These are phyloP conservation scores for Arrhamphus sclerolepis DNA, from an alignment of 2,797 vertebrate genomes.

Conservation along the genomic window DNA sequence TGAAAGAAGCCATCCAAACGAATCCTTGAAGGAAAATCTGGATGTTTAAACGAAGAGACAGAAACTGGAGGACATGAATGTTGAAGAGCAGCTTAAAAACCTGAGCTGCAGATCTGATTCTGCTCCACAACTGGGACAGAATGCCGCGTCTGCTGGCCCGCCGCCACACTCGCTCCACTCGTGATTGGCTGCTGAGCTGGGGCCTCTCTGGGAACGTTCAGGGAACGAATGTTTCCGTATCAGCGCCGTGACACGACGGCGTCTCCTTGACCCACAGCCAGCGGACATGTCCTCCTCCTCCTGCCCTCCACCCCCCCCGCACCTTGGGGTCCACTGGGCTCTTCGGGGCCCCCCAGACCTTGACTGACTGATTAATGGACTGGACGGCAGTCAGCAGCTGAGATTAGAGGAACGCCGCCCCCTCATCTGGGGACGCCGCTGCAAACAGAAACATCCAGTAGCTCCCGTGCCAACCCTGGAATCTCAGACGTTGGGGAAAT, in stretches of 20 bases:
- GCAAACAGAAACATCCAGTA: conserved; percentile 72
- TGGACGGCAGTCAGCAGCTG: conserved; percentile 78
- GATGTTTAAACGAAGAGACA: no score
- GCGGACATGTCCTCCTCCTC: conserved; percentile 31
- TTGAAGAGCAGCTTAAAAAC: background rate
- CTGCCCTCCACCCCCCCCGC: conserved; percentile 1
- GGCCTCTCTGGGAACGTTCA: conserved; percentile 15
- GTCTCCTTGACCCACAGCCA: conserved; percentile 72
- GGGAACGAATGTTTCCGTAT: conserved; percentile 38
- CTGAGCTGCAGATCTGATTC: background rate
- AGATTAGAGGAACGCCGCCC: conserved; percentile 75
- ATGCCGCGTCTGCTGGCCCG: conserved; percentile 3
- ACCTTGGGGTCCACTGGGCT: conserved; percentile 24
- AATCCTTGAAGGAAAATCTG: no score
- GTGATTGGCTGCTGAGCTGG: conserved; percentile 37
- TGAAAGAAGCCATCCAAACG: no score
- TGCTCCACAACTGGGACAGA: background rate
- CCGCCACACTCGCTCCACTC: conserved; percentile 12
- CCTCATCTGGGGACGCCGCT: conserved; percentile 62
- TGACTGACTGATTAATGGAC: conserved; percentile 79
- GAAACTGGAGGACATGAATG: no score
- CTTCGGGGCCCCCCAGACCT: conserved; percentile 66
- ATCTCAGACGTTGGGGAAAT: conserved; percentile 83
- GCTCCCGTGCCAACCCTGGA: conserved; percentile 72
- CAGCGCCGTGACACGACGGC: conserved; percentile 8